phyloP scores from a whole-genome alignment of 2,113 vertebrate genomes.

The Burhinus oedicnemus region DNA sequence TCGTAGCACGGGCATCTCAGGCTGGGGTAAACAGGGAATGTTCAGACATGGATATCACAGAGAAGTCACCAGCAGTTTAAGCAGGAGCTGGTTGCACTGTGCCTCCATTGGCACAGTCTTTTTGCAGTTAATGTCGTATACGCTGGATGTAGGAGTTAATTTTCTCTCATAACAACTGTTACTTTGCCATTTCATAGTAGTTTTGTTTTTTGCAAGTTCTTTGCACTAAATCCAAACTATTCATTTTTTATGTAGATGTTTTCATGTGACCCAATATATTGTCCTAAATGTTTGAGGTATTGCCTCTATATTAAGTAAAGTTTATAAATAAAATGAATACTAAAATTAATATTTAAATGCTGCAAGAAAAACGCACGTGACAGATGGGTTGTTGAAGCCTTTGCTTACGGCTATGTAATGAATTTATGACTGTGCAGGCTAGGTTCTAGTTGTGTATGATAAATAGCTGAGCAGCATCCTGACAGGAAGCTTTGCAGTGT shows the following conservation, averaged over 20 bases:
- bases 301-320: neutral
- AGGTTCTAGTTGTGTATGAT: fast-evolving
- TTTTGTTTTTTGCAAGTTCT: neutral
- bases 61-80: neutral
- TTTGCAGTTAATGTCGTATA: neutral
- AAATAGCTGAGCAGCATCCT: neutral
- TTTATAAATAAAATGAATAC: neutral
- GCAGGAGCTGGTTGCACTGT: neutral
- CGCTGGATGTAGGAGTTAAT: neutral
- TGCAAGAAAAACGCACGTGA: neutral
- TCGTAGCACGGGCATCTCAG: fast-evolving
- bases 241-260: neutral
- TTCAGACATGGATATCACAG: fast-evolving
- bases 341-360: neutral
- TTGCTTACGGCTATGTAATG: neutral
- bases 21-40: neutral
- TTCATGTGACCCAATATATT: neutral
- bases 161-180: neutral
- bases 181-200: neutral
- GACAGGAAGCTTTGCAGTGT: neutral
- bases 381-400: neutral
- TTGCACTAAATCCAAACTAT: neutral
- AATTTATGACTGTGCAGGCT: neutral
- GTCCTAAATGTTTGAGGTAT: neutral
- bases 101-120: neutral